Evolutionary conservation across 2,113 vertebrate genomes (phyloP).

Genomic region (Clarias batrachus): DNA sequence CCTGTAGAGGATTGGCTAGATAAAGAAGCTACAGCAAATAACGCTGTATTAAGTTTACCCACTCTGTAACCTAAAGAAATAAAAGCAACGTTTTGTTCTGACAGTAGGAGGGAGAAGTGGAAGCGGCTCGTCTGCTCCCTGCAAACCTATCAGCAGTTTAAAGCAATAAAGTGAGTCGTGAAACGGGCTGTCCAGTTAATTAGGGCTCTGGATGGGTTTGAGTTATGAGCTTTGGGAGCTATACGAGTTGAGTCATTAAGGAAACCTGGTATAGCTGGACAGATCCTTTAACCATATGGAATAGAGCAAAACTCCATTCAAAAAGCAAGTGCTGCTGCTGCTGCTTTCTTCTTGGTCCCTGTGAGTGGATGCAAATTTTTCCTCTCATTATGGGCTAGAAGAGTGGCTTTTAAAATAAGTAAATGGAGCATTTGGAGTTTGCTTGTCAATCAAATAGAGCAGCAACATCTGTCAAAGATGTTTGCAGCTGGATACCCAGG

Average conservation of each 20-base stretch:
- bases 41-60: slow-evolving; percentile 32
- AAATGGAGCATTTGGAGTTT: slow-evolving; percentile 28
- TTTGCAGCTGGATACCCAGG: not conserved
- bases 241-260: slow-evolving; percentile 31
- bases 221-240: slow-evolving; percentile 50
- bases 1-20: slow-evolving; percentile 36
- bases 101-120: slow-evolving; percentile 6
- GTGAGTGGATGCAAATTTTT: slow-evolving; percentile 37
- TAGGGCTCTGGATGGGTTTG: slow-evolving; percentile 44
- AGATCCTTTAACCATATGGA: slow-evolving; percentile 42
- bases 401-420: slow-evolving; percentile 32
- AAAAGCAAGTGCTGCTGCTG: slow-evolving; percentile 3
- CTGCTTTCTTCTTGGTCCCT: slow-evolving; percentile 13
- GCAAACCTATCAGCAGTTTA: slow-evolving; percentile 44
- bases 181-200: slow-evolving; percentile 44
- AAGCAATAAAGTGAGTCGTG: slow-evolving; percentile 44
- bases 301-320: slow-evolving; percentile 32
- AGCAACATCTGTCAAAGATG: slow-evolving; percentile 17
- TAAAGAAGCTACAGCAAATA: slow-evolving; percentile 46
- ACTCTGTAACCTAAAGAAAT: slow-evolving; percentile 24
- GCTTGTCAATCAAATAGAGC: slow-evolving; percentile 23
- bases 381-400: slow-evolving; percentile 11
- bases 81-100: slow-evolving; percentile 20
- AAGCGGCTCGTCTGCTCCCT: slow-evolving; percentile 23
- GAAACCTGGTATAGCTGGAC: slow-evolving; percentile 33